Conservation (phyloP, 2,113 vertebrate species). For the Periophthalmodon schlosseri region DNA sequence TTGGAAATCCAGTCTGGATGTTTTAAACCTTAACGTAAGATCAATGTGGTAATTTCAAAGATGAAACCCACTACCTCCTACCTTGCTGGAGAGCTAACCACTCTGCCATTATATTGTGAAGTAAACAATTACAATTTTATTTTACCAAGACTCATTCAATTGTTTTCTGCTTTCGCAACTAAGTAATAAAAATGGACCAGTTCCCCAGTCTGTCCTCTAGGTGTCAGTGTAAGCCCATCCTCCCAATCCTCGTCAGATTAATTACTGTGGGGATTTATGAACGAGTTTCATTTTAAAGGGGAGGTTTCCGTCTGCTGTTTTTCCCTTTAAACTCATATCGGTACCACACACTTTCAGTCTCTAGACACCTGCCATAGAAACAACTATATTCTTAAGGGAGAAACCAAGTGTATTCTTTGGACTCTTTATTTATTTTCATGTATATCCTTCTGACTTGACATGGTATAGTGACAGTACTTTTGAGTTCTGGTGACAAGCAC, state of each 20-base stretch:
- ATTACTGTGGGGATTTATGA: neutral
- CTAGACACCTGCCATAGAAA: neutral
- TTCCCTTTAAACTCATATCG: neutral
- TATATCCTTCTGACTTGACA: too few relatives aligned
- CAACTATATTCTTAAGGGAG: neutral
- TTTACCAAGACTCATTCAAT: too few relatives aligned
- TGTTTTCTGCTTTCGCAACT: too few relatives aligned
- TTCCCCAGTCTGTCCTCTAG: neutral
- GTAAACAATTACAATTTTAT: too few relatives aligned
- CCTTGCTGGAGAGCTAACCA: neutral
- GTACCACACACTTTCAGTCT: neutral
- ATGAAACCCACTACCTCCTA: neutral
- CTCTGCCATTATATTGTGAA: neutral
- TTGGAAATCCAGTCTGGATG: too few relatives aligned
- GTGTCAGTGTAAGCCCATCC: neutral
- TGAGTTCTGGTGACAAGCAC: too few relatives aligned
- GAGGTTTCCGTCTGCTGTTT: slow-evolving; percentile 3
- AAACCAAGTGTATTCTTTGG: neutral
- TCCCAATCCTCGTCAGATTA: neutral
- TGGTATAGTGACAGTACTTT: too few relatives aligned
- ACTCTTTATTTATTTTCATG: too few relatives aligned
- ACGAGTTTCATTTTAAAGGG: neutral
- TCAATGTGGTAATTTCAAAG: too few relatives aligned
- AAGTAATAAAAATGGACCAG: neutral
- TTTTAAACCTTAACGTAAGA: too few relatives aligned